These are phyloP conservation scores for Tenebrio molitor DNA, from an alignment of 1,140 invertebrate genomes.

Conservation along the genomic window DNA sequence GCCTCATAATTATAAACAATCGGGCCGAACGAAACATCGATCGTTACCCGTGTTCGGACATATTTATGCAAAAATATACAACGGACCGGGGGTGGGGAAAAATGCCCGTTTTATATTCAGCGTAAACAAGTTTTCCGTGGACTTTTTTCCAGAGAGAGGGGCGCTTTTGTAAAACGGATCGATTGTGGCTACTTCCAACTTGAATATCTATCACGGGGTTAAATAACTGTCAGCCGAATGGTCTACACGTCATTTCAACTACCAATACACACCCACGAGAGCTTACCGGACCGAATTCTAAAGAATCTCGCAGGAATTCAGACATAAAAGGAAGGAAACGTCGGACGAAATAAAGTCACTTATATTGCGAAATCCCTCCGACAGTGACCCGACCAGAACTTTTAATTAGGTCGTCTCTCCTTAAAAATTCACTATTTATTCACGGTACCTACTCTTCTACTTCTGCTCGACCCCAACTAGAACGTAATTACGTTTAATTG, in stretches of 20 bases:
- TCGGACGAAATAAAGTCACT: slow-evolving; percentile 53
- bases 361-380: slow-evolving; percentile 29
- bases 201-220: slow-evolving; percentile 53
- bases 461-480: neutral
- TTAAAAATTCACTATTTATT: neutral
- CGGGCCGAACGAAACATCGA: slow-evolving; percentile 1
- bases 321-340: slow-evolving; percentile 48
- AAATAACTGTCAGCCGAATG: slow-evolving; percentile 54
- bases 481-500: neutral
- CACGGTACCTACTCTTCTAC: neutral
- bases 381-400: slow-evolving; percentile 24
- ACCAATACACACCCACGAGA: slow-evolving; percentile 27
- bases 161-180: slow-evolving; percentile 37
- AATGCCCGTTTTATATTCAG: slow-evolving; percentile 29
- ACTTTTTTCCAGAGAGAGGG: slow-evolving; percentile 6
- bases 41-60: slow-evolving; percentile 19
- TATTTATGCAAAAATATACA: slow-evolving; percentile 31
- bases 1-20: neutral
- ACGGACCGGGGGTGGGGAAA: neutral
- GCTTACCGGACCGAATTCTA: slow-evolving; percentile 41
- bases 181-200: slow-evolving; percentile 50
- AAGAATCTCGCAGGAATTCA: slow-evolving; percentile 47
- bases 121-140: slow-evolving; percentile 15
- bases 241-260: slow-evolving; percentile 43
- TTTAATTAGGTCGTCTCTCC: slow-evolving; percentile 4